Percentiles rank a stretch among this genome's conserved stretches.
Evolutionary conservation across 2,888 invertebrate species (phyloP).

Genomic region (Scaptomyza polygonia): DNA sequence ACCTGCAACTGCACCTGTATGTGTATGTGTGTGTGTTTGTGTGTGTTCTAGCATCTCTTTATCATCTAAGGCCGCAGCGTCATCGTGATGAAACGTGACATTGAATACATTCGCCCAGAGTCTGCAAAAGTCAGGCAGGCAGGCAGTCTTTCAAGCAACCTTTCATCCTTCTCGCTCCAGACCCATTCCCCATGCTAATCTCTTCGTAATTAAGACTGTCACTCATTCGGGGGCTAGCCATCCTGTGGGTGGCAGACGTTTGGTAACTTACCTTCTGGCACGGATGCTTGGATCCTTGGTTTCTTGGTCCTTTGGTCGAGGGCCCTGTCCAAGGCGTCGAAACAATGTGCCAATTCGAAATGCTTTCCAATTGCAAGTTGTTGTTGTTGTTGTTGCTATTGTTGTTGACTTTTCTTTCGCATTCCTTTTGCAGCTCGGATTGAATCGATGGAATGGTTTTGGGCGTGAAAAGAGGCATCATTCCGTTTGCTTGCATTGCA

Average conservation of each 20-base stretch:
- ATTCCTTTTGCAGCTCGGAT: background rate
- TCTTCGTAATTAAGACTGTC: conserved; percentile 75
- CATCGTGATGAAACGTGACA: conserved; percentile 63
- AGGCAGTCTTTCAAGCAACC: background rate
- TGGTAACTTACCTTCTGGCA: conserved; percentile 7
- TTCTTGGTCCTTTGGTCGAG: background rate
- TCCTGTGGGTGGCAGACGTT: conserved; percentile 2
- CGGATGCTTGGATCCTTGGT: background rate
- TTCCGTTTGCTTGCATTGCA: background rate
- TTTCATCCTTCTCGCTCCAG: background rate
- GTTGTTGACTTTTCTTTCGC: background rate
- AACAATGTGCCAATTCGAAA: conserved; percentile 58
- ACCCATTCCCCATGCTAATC: conserved; percentile 57
- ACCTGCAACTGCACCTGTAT: conserved; percentile 38
- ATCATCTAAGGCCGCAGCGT: conserved; percentile 39
- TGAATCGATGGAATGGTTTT: background rate
- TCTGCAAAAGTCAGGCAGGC: conserved; percentile 14
- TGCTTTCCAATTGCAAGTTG: conserved; percentile 55
- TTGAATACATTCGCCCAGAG: conserved; percentile 55
- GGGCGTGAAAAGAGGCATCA: background rate
- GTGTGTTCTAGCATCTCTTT: conserved; percentile 23
- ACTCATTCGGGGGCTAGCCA: conserved; percentile 50
- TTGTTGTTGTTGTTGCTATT: background rate
- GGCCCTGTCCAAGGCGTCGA: conserved; percentile 19
- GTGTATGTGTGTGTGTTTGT: conserved; percentile 2